Base-by-base conservation (phyloP, 1,140 invertebrate genomes). In the Scaptomyza montana region DNA sequence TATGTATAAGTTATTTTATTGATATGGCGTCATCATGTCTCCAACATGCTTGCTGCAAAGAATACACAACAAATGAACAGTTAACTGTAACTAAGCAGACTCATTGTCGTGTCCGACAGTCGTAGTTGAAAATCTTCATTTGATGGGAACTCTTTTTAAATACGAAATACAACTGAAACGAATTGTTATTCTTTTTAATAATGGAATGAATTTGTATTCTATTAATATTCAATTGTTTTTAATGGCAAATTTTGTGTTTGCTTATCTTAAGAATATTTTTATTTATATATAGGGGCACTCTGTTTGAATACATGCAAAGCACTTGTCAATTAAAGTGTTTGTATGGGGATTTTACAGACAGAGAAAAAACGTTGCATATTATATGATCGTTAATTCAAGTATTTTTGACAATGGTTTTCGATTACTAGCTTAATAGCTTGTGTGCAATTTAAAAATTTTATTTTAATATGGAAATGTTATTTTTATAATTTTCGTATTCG, bases 191-290 rank as follows among this genome's bases (percentile, higher is more conserved):
- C 47, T 45, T 13, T 36, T 33, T 5, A 39, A 16, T 13, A 39
- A 55, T 57, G 46, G 13, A 69, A 70, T 74, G 13, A 63, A 70
- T 74, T 77, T 63, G 21, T 25, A 54, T 68, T 76, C 54, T 54
- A 72, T 67, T 71, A 65, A 71, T 66, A 66, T 59, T 78, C 66
- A 84, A 87, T 87, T 89, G 84, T 74, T 57, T 66, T 69, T 43
- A 77, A 72, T 75, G 59, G 51, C 36, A 78, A 71, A 82, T 79
- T 87, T 78, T 81, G 82, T 66, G 12, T 63, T 66, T 74, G 59
- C 71, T 78, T 85, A 62, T 55, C 68, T 65, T 49, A 67, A 77
- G 43, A 61, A 51, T 62, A 46, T 43, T 64, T 62, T 28, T 63
- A 57, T 65, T 63, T 61, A 64, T 66, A 46, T 46, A 62, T 30